phyloP scores from a whole-genome alignment of 2,797 vertebrate genomes.

The Urophycis tenuis region DNA sequence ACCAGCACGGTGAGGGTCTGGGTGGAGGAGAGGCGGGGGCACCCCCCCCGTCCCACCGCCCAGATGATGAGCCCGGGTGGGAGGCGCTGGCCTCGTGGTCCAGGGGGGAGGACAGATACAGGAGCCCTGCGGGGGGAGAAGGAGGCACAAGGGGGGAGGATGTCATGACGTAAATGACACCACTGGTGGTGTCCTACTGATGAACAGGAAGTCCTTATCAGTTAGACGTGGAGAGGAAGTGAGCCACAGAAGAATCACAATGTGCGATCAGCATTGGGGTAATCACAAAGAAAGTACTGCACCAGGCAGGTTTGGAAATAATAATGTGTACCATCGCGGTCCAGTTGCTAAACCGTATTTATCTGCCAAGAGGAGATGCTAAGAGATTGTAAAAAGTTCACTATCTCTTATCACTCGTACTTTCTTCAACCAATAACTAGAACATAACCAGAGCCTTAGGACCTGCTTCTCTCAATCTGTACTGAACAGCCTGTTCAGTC shows the following conservation, averaged over 20 bases:
- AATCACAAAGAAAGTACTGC: not conserved
- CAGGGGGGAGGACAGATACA: conserved; percentile 71
- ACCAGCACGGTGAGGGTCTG: conserved; percentile 80
- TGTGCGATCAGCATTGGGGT: not conserved
- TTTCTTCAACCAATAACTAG: not conserved
- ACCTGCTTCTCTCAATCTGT: not conserved
- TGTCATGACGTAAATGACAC: not conserved
- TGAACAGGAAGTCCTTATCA: not conserved
- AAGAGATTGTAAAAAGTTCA: not conserved
- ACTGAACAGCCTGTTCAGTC: not conserved
- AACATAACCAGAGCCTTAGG: not conserved
- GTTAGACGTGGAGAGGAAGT: no score
- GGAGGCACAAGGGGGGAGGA: conserved; percentile 5
- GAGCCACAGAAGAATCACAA: not conserved
- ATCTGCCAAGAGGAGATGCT: not conserved
- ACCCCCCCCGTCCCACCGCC: conserved; percentile 71
- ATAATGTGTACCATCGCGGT: not conserved
- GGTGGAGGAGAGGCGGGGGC: conserved; percentile 75
- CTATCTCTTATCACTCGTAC: not conserved
- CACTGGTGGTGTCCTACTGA: not conserved
- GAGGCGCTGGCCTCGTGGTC: conserved; percentile 73
- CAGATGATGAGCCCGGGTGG: conserved; percentile 72
- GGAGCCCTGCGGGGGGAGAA: conserved; percentile 74
- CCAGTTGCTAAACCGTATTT: not conserved
- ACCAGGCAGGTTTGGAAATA: not conserved